Evolutionary conservation across 2,113 vertebrate genomes (phyloP), one percentile per base, ranked within the genome.

Genomic region (Mola mola): DNA sequence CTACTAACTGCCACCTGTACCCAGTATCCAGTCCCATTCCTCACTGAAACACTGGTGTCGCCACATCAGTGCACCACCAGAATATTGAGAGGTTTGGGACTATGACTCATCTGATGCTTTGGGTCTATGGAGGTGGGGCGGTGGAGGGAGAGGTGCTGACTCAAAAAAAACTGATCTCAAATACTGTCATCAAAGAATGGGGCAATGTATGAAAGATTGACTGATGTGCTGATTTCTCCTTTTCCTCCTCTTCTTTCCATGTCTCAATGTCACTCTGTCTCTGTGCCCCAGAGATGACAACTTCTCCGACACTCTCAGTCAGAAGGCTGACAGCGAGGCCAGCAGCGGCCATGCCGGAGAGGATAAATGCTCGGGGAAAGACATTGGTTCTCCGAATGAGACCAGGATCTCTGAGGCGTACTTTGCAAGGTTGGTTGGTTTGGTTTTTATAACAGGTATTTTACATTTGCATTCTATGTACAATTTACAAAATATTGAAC

Each of bases 241-340:
- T 52, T 63, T 53, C 29, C 64, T 71, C 49, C 5, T 48, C 34
- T 29, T 66, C 31, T 61, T 57, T 68, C 51, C 22, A 9, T 42
- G 33, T 52, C 41, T 75, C 36, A 75, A 21, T 63, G 61, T 80
- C 66, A 49, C 63, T 40, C 31, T 64, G 36, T 67, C 43, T 75
- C 58, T 41, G 3, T 58, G 59, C 78, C 77, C 68, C 88, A 99
- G 97, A 92, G 97, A 99, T 66, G 97, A 98, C 83, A 94, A 92
- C 2, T 98, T 99, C 90, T 99, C 97, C 3, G 97, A 99, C 84
- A 96, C 94, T 4, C 86, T 98, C 89, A 99, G 97, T 88, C 97
- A 98, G 77, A 98, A 98, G 87, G 96, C 95, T 0, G 96, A 98
- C 91, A 98, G 97, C 2, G 96, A 99, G 81, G 94, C 94, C 74